These are phyloP conservation scores for Dorcus hopei DNA, from an alignment of 2,888 invertebrate genomes.

Conservation along the genomic window DNA sequence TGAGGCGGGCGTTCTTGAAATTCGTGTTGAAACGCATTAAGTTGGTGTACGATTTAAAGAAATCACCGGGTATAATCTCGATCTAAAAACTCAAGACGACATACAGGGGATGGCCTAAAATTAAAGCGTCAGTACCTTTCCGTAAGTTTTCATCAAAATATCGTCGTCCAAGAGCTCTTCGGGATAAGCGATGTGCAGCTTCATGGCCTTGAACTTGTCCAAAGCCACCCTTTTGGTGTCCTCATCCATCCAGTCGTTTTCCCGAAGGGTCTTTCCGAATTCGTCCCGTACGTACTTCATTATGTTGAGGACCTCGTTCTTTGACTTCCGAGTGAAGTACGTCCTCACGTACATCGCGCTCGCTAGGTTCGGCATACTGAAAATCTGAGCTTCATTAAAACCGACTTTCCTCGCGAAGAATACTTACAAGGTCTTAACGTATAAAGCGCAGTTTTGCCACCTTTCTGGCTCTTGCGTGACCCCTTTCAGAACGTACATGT, in stretches of 20 bases:
- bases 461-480: no score
- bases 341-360: slow-evolving; percentile 70
- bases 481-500: no score
- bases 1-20: background rate
- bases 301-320: slow-evolving; percentile 24
- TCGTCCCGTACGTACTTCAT: slow-evolving; percentile 26
- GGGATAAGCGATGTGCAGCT: slow-evolving; percentile 31
- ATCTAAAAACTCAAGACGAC: background rate
- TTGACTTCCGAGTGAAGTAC: slow-evolving; percentile 23
- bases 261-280: slow-evolving; percentile 25
- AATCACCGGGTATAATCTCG: background rate
- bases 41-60: background rate
- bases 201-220: slow-evolving; percentile 26
- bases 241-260: slow-evolving; percentile 31
- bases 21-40: background rate
- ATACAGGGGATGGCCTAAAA: background rate
- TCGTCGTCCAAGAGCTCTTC: slow-evolving; percentile 30
- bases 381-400: no score
- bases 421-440: no score
- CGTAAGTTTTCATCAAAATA: slow-evolving; percentile 22
- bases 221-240: slow-evolving; percentile 26
- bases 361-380: no score
- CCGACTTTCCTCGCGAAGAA: no score
- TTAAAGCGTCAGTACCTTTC: background rate
- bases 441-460: no score